Conservation (phyloP, 2,113 vertebrate genomes). For the Urocynchramus pylzowi region DNA sequence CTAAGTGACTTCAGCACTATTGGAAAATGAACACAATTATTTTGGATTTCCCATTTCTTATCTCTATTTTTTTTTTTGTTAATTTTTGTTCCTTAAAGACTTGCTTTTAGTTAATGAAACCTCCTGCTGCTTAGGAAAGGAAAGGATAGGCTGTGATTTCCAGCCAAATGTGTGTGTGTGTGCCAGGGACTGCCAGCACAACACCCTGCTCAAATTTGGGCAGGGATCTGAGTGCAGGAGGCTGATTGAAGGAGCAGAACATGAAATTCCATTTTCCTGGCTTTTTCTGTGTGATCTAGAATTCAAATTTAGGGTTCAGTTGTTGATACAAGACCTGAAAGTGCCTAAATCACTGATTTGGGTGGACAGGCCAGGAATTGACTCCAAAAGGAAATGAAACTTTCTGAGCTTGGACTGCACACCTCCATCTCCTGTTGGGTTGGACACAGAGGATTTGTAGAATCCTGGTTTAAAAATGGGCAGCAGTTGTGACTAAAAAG, state of each 20-base stretch:
- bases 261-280: not conserved
- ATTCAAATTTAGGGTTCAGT: not conserved
- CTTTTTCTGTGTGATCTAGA: not conserved
- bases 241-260: not conserved
- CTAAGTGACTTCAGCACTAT: not conserved
- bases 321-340: not conserved
- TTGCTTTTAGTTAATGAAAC: slow-evolving; percentile 43
- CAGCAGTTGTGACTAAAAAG: not conserved
- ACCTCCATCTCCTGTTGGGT: not conserved
- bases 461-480: not conserved
- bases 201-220: not conserved
- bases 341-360: not conserved
- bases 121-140: not conserved
- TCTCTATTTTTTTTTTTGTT: not conserved
- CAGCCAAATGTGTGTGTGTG: not conserved
- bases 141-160: not conserved
- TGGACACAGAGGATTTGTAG: not conserved
- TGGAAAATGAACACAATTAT: not conserved
- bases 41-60: not conserved
- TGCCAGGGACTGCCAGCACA: not conserved
- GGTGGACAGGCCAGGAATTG: not conserved
- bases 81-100: not conserved
- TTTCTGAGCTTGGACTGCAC: not conserved
- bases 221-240: not conserved
- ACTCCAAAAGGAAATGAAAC: not conserved